Conservation (phyloP, 2,888 invertebrate species). For the Drosophila maculinotata region DNA sequence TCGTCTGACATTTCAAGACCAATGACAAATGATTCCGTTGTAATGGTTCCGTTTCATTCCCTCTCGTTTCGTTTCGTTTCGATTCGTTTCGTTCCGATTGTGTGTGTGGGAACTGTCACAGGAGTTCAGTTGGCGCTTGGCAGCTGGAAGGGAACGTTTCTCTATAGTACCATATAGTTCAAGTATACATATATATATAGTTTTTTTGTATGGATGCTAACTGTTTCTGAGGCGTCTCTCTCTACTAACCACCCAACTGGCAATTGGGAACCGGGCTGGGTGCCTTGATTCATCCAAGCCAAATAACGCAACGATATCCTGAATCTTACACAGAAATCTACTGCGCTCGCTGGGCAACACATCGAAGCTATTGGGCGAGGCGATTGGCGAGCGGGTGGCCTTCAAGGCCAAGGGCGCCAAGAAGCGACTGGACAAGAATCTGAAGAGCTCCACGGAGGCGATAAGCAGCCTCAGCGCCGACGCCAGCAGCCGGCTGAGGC, state of each 20-base stretch:
- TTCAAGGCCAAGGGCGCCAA: conserved; percentile 83
- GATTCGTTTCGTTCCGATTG: neutral
- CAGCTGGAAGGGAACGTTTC: conserved; percentile 8
- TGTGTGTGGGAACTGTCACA: neutral
- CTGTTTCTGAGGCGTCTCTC: conserved; percentile 5
- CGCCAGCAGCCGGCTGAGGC: conserved; percentile 80
- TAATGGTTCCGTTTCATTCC: conserved; percentile 13
- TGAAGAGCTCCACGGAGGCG: conserved; percentile 82
- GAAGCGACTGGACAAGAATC: conserved; percentile 83
- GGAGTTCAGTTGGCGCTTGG: conserved; percentile 31
- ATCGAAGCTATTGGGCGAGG: conserved; percentile 83
- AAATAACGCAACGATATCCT: conserved; percentile 13
- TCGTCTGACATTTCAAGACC: conserved; percentile 41
- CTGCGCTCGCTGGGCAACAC: conserved; percentile 84
- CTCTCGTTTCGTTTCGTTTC: neutral
- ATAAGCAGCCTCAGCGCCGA: conserved; percentile 80
- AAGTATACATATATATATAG: neutral
- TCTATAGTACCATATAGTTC: neutral
- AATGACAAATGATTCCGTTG: conserved; percentile 42
- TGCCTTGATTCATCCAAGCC: neutral
- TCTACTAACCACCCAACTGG: conserved; percentile 28
- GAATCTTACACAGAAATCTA: conserved; percentile 74
- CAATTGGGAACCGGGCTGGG: conserved; percentile 6
- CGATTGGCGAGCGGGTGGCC: conserved; percentile 84
- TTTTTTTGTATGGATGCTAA: conserved; percentile 11